Percentiles rank a stretch among this genome's conserved stretches.
phyloP scores from a whole-genome alignment of 1,140 invertebrate species.

The Drosophila ficusphila region DNA sequence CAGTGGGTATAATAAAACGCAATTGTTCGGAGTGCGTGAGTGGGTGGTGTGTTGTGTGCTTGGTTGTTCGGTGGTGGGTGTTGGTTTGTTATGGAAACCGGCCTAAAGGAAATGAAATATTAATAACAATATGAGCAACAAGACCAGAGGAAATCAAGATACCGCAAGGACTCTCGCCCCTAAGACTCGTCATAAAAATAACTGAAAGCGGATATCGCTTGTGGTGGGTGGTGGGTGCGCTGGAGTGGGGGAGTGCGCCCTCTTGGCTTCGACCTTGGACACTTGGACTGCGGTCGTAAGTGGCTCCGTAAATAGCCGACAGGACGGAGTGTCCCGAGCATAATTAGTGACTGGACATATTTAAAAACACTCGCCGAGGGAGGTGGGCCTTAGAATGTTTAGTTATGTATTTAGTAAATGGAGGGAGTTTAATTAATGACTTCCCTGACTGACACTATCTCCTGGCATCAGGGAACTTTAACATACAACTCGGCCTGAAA shows the following conservation, averaged over 20 bases:
- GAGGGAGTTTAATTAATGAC: background rate
- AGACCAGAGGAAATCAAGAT: conserved; percentile 38
- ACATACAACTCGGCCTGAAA: too few species aligned
- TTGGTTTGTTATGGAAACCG: conserved; percentile 1
- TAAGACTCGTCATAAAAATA: conserved; percentile 47
- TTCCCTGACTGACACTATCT: background rate
- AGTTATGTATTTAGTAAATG: too few species aligned
- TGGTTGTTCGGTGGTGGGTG: background rate
- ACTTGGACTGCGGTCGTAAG: conserved; percentile 33
- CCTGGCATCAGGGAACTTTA: background rate
- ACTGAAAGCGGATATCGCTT: conserved; percentile 46
- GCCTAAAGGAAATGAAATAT: conserved; percentile 58
- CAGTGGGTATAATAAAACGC: conserved; percentile 40
- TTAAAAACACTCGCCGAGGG: conserved; percentile 4
- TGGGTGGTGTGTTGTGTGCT: background rate
- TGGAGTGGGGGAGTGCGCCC: background rate
- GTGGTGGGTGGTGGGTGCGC: conserved; percentile 2
- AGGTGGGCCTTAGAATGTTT: too few species aligned
- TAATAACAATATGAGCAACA: conserved; percentile 62
- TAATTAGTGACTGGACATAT: conserved; percentile 45
- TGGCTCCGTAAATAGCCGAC: conserved; percentile 30
- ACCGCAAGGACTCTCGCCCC: background rate
- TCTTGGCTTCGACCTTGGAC: conserved; percentile 23
- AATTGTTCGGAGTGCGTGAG: conserved; percentile 32
- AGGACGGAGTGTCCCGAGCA: conserved; percentile 22